Conservation (phyloP, 2,113 vertebrate genomes). For the Nymphicus hollandicus region DNA sequence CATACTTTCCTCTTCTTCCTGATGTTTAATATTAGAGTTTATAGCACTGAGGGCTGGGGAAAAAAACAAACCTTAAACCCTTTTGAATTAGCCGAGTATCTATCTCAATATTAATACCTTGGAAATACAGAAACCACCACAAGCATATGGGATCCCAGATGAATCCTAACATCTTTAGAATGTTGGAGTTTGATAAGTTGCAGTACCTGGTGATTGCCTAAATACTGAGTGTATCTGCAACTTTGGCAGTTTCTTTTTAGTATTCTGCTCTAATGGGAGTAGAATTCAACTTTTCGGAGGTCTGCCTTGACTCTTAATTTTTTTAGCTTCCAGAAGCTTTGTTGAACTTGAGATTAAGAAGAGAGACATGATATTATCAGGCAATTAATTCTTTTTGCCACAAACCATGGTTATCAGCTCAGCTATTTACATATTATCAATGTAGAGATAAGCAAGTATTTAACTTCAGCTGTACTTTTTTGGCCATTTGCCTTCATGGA, state of each 20-base stretch:
- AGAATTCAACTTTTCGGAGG: neutral
- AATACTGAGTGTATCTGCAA: neutral
- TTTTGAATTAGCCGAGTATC: neutral
- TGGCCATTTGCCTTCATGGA: neutral
- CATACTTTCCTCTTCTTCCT: neutral
- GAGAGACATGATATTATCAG: neutral
- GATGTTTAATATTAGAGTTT: neutral
- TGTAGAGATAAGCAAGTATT: neutral
- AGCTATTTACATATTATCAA: neutral
- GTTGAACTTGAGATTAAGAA: neutral
- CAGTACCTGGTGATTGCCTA: neutral
- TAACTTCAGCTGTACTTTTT: neutral
- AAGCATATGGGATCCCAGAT: neutral
- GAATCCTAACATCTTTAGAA: neutral
- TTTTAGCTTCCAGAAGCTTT: neutral
- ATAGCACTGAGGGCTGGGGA: neutral
- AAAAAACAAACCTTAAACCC: neutral
- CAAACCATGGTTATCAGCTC: neutral
- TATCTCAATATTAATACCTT: neutral
- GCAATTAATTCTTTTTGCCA: neutral
- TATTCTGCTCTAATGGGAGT: neutral
- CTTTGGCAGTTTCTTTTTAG: fast-evolving
- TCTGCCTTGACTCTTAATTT: neutral
- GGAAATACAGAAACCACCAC: neutral
- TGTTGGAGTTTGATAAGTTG: neutral